A percentile compares a stretch with the other conserved stretches of the same genome.
Evolutionary conservation across 30 jellyfish, hydroid and myxozoan genomes (phyloP).

Genomic region (Hydra vulgaris): DNA sequence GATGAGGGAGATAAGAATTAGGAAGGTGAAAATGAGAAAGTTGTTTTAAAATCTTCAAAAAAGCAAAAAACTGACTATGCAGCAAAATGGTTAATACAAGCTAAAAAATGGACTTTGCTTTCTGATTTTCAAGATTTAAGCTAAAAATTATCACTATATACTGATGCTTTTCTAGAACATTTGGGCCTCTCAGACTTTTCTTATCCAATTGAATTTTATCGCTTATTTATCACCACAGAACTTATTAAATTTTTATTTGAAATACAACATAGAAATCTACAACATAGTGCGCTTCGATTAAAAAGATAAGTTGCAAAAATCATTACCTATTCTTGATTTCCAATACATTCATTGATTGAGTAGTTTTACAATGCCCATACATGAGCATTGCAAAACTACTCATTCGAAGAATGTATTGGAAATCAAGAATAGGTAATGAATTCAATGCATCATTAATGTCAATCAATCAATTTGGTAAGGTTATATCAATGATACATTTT

Average conservation of each 20-base stretch:
- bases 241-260: neutral
- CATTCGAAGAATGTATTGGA: slow-evolving; percentile 38
- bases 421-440: slow-evolving; percentile 25
- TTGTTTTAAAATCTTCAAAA: neutral
- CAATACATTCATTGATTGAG: slow-evolving; percentile 40
- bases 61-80: slow-evolving; percentile 2
- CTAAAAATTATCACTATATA: neutral
- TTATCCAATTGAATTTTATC: slow-evolving; percentile 6
- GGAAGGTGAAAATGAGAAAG: slow-evolving; percentile 1
- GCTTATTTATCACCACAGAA: slow-evolving; percentile 2
- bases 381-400: slow-evolving; percentile 31
- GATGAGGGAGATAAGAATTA: too few species aligned
- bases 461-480: slow-evolving; percentile 40
- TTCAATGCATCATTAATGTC: slow-evolving; percentile 27
- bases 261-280: neutral
- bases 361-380: slow-evolving; percentile 5
- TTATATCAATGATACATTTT: slow-evolving; percentile 31
- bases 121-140: neutral
- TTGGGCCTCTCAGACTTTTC: neutral
- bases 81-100: neutral
- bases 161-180: slow-evolving; percentile 1
- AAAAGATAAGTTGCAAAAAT: slow-evolving; percentile 1
- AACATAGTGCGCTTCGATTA: slow-evolving; percentile 5
- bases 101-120: neutral
- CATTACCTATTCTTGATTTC: slow-evolving; percentile 21